phyloP scores from a whole-genome alignment of 2,113 vertebrate genomes.

The Coregonus clupeaformis region DNA sequence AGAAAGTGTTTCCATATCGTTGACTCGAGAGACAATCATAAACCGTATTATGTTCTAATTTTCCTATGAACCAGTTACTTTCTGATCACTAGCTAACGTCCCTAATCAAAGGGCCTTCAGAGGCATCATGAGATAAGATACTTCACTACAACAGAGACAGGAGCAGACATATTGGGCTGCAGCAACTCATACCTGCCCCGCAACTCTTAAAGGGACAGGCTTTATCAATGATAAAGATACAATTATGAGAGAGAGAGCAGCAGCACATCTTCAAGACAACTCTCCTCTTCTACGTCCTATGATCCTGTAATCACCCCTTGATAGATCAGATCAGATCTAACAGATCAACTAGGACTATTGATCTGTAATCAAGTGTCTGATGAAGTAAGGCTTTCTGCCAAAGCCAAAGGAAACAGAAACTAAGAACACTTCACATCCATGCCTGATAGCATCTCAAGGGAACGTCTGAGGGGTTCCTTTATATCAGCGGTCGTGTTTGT shows the following conservation, averaged over 20 bases:
- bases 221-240: not conserved
- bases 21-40: too few species aligned
- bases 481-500: not conserved
- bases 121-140: too few species aligned
- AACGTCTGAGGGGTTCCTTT: not conserved
- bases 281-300: not conserved
- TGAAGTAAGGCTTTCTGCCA: conserved; percentile 35
- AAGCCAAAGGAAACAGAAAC: conserved; percentile 9
- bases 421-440: conserved; percentile 42
- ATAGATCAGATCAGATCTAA: conserved; percentile 31
- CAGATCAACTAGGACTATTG: too few species aligned
- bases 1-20: too few species aligned
- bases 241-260: not conserved
- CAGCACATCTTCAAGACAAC: not conserved
- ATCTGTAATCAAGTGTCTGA: conserved; percentile 29
- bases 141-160: too few species aligned
- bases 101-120: too few species aligned
- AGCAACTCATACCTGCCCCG: not conserved
- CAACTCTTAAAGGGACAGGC: not conserved
- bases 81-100: too few species aligned
- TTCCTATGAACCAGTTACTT: too few species aligned
- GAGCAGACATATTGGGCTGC: too few species aligned
- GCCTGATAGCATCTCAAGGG: conserved; percentile 35
- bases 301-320: not conserved
- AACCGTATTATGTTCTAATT: too few species aligned